A percentile compares a stretch with the other conserved stretches of the same genome.
These are phyloP conservation scores for silkworm (Bombyx mori) DNA, from an alignment of 1,140 invertebrate genomes.

Conservation along the genomic window DNA sequence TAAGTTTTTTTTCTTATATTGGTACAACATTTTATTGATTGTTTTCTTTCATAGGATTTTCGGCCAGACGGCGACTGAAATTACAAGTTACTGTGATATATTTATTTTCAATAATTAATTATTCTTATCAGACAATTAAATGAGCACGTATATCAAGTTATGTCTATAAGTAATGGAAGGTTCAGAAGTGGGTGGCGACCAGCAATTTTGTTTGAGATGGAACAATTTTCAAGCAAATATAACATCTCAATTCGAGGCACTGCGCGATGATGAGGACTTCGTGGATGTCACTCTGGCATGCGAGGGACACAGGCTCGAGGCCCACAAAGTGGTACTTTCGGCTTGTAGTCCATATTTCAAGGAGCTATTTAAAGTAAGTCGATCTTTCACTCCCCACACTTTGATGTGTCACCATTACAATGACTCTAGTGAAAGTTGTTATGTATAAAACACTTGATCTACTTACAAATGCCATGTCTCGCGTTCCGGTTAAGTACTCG, in stretches of 20 bases:
- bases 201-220: constrained; percentile 94
- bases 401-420: constrained; percentile 72
- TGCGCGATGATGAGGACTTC: constrained; percentile 85
- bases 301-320: constrained; percentile 82
- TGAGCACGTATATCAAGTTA: constrained; percentile 71
- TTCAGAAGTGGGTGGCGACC: constrained; percentile 75
- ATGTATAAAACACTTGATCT: constrained; percentile 72
- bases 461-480: constrained; percentile 72
- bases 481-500: constrained; percentile 71
- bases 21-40: constrained; percentile 73
- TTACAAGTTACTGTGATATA: constrained; percentile 72
- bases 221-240: constrained; percentile 94
- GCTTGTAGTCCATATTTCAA: constrained; percentile 87
- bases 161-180: constrained; percentile 73
- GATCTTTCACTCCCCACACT: constrained; percentile 69
- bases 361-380: constrained; percentile 84
- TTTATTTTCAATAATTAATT: constrained; percentile 71
- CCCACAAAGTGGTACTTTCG: constrained; percentile 85
- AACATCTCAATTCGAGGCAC: constrained; percentile 83
- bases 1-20: constrained; percentile 72
- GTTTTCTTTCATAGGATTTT: constrained; percentile 72
- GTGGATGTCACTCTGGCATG: constrained; percentile 88
- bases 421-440: constrained; percentile 72
- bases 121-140: constrained; percentile 71
- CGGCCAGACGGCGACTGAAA: constrained; percentile 71